Evolutionary conservation across 2,888 invertebrate genomes (phyloP).

Genomic region (Philhelius pedissequus): DNA sequence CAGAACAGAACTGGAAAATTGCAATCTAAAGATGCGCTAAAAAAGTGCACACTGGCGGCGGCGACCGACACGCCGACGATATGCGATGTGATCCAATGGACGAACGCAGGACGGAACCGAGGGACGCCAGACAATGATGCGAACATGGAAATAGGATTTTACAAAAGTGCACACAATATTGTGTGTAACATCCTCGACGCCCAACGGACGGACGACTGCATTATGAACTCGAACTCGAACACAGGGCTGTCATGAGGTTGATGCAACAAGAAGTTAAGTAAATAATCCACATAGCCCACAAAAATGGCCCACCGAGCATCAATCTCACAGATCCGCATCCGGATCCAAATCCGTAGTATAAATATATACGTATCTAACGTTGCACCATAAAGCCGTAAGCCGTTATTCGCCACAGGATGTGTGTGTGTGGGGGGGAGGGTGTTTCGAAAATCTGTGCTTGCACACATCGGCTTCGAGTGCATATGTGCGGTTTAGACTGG

Average conservation of each 20-base stretch:
- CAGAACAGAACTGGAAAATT: neutral
- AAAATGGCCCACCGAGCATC: conserved; percentile 60
- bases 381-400: neutral
- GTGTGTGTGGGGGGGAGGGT: neutral
- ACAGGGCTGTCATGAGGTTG: conserved; percentile 18
- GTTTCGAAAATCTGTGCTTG: conserved; percentile 55
- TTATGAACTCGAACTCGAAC: conserved; percentile 43
- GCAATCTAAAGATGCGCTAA: conserved; percentile 8
- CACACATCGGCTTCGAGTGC: conserved; percentile 46
- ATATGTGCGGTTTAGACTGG: conserved; percentile 64
- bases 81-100: too few species aligned
- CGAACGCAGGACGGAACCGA: neutral
- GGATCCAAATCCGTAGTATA: neutral
- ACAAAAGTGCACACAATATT: conserved; percentile 23
- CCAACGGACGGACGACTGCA: conserved; percentile 20
- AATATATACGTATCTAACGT: conserved; percentile 20
- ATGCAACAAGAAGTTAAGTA: conserved; percentile 64
- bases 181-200: conserved; percentile 21
- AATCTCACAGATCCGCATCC: conserved; percentile 34
- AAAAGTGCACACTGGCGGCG: conserved; percentile 23
- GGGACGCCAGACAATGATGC: neutral
- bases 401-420: conserved; percentile 8
- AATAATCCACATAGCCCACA: conserved; percentile 67
- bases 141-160: conserved; percentile 4
- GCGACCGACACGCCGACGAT: too few species aligned